Conservation (phyloP, 2,113 vertebrate species). For the Azemiops feae region DNA sequence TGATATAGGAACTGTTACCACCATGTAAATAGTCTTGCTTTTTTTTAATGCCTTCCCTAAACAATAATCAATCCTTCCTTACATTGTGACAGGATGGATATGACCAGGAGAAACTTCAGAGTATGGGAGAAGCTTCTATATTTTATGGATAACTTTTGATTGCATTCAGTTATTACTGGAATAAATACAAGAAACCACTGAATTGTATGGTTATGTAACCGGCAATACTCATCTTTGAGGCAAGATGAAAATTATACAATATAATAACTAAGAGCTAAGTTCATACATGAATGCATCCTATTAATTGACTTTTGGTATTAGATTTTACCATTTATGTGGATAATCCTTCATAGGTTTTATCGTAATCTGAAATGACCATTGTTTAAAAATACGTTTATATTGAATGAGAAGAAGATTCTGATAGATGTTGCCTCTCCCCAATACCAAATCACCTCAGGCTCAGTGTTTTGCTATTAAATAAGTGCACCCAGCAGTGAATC, state of each 20-base stretch:
- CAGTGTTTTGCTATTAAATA: not conserved
- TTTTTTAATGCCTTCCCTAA: not conserved
- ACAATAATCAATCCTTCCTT: not conserved
- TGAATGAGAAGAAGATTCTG: not conserved
- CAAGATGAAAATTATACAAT: not conserved
- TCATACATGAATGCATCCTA: not conserved
- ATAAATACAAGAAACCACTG: not conserved
- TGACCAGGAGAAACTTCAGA: not conserved
- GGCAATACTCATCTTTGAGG: not conserved
- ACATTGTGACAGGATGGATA: not conserved
- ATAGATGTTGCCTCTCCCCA: not conserved
- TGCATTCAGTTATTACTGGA: not conserved
- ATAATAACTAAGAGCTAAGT: not conserved
- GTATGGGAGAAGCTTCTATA: not conserved
- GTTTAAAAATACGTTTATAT: not conserved
- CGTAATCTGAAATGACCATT: not conserved
- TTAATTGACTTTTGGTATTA: not conserved
- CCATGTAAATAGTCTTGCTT: not conserved
- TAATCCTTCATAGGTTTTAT: not conserved
- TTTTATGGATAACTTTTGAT: not conserved
- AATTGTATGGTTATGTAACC: not conserved
- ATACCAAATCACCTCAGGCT: not conserved
- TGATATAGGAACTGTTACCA: not conserved
- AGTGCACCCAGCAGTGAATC: not conserved
- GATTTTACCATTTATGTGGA: not conserved